Evolutionary conservation across 2,113 vertebrate species (phyloP), one percentile per base, ranked within the genome.

Genomic region (Takifugu bimaculatus): DNA sequence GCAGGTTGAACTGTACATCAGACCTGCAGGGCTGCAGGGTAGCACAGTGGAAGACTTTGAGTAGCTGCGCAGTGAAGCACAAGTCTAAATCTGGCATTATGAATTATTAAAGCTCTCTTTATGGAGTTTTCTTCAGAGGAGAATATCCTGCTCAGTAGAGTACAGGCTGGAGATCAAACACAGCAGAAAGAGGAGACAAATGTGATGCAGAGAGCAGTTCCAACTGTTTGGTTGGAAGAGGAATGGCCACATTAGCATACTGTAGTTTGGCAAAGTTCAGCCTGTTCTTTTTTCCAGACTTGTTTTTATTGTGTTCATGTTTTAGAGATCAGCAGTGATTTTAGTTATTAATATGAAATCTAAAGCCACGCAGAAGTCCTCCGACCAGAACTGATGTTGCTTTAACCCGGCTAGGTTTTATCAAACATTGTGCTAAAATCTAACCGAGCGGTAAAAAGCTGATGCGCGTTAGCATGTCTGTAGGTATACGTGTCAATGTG

Each of bases 81-180:
- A 84, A 85, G 86, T 88, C 87, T 84, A 86, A 88, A 90, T 88
- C 75, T 83, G 83, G 82, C 45, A 25, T 85, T 78, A 90, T 91
- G 89, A 90, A 92, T 92, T 89, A 91, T 91, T 90, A 81, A 92
- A 88, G 76, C 53, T 54, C 62, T 65, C 74, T 89, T 90, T 88
- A 89, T 88, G 66, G 80, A 84, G 84, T 71, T 80, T 85, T 88
- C 79, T 81, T 82, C 75, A 80, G 73, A 72, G 70, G 76, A 85
- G 77, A 86, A 83, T 81, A 88, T 88, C 80, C 81, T 87, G 76
- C 67, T 70, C 75, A 73, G 65, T 78, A 79, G 65, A 79, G 74
- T 75, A 78, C 69, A 78, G 79, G 81, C 79, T 76, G 56, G 56
- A 88, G 79, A 90, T 91, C 84, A 91, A 81, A 89, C 63, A 60